Conservation (phyloP, 2,888 invertebrate species). For the Cataglyphis cursor region DNA sequence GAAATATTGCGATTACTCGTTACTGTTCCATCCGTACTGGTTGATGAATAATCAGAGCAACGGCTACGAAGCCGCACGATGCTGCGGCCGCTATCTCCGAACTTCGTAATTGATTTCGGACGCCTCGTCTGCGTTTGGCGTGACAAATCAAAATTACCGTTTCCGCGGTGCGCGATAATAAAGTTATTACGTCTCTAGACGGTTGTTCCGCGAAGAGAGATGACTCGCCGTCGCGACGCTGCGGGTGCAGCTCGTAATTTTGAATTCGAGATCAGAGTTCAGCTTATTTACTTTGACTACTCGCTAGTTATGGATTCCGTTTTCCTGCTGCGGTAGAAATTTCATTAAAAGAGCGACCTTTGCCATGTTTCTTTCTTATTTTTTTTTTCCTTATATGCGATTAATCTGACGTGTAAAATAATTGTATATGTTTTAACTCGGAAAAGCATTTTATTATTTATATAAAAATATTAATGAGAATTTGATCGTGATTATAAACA, state of each 20-base stretch:
- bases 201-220: conserved; percentile 45
- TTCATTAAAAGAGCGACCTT: conserved; percentile 49
- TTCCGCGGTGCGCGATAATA: conserved; percentile 71
- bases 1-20: conserved; percentile 59
- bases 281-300: conserved; percentile 30
- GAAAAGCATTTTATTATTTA: neutral
- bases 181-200: conserved; percentile 70
- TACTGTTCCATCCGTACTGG: conserved; percentile 59
- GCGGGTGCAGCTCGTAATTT: conserved; percentile 46
- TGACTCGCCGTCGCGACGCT: conserved; percentile 29
- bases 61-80: conserved; percentile 47
- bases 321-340: conserved; percentile 41
- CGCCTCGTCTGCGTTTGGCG: conserved; percentile 66
- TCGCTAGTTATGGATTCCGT: conserved; percentile 61
- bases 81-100: conserved; percentile 73
- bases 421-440: neutral
- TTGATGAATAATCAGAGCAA: conserved; percentile 71
- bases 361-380: neutral
- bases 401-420: neutral
- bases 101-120: conserved; percentile 79
- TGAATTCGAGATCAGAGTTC: conserved; percentile 56
- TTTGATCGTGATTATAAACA: neutral
- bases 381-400: neutral
- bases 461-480: neutral
- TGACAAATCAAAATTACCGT: conserved; percentile 77